Base-by-base conservation (phyloP, 2,888 invertebrate genomes). In the Nemotelus nigrinus region DNA sequence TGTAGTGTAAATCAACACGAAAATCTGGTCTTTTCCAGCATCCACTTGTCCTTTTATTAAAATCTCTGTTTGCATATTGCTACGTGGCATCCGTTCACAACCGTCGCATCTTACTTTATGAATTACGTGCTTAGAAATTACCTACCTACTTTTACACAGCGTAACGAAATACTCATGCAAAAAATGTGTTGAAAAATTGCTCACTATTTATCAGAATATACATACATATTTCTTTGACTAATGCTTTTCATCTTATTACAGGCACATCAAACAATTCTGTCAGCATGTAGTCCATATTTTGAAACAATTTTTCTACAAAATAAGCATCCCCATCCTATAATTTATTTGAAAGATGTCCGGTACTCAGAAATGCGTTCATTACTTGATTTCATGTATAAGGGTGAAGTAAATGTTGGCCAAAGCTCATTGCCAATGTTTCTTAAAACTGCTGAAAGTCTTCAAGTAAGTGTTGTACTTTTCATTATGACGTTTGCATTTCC, bases 271-370 rank as follows among this genome's bases (percentile, higher is more conserved):
- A 95, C 95, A 83, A 95, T 96, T 88, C 90, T 96, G 83, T 96
- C 96, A 80, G 96, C 96, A 84, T 96, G 96, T 89, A 96, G 96
- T 89, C 96, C 96, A 81, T 96, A 96, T 89, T 96, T 96, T 88
- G 96, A 96, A 90, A 94, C 91, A 87, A 93, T 96, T 89, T 95
- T 96, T 89, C 91, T 95, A 85, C 94, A 94, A 89, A 96, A 95
- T 87, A 91, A 90, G 83, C 95, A 96, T 89, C 95, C 95, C 85
- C 96, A 96, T 89, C 96, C 95, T 80, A 96, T 96, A 86, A 95
- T 96, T 89, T 95, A 95, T 88, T 91, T 96, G 86, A 95, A 95
- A 91, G 96, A 96, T 92, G 95, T 96, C 86, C 92, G 94, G 89
- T 93, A 92, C 86, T 92, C 92, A 86, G 95, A 96, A 89, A 95